Evolutionary conservation across 2,113 vertebrate species (phyloP).

Genomic region (Lasiurus cinereus): DNA sequence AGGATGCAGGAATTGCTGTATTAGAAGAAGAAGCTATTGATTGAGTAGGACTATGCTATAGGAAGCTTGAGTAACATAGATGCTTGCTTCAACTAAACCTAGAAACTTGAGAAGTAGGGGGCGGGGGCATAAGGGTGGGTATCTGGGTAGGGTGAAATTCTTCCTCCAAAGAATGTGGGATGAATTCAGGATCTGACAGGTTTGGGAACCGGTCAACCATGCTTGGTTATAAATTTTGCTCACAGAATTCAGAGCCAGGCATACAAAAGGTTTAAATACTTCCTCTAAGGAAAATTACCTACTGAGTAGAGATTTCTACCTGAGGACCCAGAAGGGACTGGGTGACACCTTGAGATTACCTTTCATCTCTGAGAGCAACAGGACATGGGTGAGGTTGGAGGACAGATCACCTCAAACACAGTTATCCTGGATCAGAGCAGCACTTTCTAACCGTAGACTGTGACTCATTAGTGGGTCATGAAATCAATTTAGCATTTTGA

Average conservation of each 20-base stretch:
- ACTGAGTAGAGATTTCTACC: background rate
- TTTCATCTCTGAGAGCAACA: background rate
- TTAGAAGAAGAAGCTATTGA: background rate
- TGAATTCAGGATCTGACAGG: background rate
- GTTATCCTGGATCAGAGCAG: background rate
- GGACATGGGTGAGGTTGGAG: background rate
- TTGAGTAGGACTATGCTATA: background rate
- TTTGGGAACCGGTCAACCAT: background rate
- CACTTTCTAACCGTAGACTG: background rate
- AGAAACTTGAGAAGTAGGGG: background rate
- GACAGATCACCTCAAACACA: background rate
- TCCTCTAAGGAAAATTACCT: background rate
- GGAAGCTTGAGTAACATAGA: background rate
- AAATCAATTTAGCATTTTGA: constrained; percentile 51
- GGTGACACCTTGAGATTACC: background rate
- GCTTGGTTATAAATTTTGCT: background rate
- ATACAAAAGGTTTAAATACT: background rate
- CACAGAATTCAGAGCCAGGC: background rate
- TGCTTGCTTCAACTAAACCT: background rate
- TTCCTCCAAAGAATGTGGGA: background rate
- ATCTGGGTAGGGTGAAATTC: background rate
- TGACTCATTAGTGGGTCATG: constrained; percentile 19
- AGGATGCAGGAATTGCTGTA: background rate
- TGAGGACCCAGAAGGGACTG: background rate
- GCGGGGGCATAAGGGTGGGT: background rate